Percentiles rank a stretch among this genome's conserved stretches.
These are phyloP conservation scores for Cepaea nemoralis DNA, from an alignment of 1,140 invertebrate species.

Conservation along the genomic window DNA sequence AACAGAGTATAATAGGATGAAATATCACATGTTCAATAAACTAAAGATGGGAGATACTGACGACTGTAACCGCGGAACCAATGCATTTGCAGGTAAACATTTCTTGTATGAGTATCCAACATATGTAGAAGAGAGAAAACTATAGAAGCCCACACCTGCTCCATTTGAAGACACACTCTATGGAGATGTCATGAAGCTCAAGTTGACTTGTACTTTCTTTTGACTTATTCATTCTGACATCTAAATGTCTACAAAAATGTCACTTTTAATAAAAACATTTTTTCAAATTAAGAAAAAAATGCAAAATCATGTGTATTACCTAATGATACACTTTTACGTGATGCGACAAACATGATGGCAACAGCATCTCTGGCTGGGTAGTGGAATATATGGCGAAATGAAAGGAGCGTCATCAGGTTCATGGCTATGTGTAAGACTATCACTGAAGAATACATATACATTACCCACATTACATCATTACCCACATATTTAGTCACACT, in stretches of 20 bases:
- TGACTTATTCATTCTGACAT: not conserved
- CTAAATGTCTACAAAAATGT: not conserved
- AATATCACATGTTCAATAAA: no score
- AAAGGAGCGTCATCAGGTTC: not conserved
- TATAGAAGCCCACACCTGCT: no score
- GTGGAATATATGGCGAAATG: not conserved
- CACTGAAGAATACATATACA: not conserved
- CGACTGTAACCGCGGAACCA: no score
- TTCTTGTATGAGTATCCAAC: no score
- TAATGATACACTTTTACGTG: slow-evolving; percentile 6
- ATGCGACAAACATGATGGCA: slow-evolving; percentile 13
- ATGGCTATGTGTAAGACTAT: not conserved
- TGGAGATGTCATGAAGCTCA: not conserved
- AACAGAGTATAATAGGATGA: no score
- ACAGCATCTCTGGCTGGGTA: not conserved
- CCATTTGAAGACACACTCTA: not conserved
- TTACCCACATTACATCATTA: not conserved
- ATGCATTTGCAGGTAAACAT: no score
- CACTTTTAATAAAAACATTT: not conserved
- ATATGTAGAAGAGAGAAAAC: no score
- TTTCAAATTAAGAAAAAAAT: not conserved
- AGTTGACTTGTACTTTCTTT: not conserved
- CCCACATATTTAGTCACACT: not conserved
- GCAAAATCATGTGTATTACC: not conserved
- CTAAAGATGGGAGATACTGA: no score